A percentile compares a stretch with the other conserved stretches of the same genome.
Evolutionary conservation across 2,113 vertebrate genomes (phyloP).

Genomic region (Mastomys natalensis): DNA sequence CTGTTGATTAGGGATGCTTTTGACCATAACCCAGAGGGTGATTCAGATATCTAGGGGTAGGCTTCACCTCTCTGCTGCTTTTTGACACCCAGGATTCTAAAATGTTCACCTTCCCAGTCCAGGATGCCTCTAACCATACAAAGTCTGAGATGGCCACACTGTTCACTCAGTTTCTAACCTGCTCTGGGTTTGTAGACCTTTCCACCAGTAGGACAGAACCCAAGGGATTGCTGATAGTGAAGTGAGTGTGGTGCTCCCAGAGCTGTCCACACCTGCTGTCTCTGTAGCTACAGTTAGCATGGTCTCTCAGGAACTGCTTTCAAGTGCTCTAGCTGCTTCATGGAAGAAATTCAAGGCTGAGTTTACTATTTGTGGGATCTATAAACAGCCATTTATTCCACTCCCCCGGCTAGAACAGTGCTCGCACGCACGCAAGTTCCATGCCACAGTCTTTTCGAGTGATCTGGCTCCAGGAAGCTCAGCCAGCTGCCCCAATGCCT

Average conservation of each 20-base stretch:
- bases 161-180: neutral
- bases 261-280: neutral
- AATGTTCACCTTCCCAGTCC: neutral
- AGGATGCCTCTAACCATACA: neutral
- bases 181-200: too few relatives aligned
- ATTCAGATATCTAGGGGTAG: neutral
- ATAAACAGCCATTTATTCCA: slow-evolving; percentile 82
- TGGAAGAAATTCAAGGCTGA: slow-evolving; percentile 68
- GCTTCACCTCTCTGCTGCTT: neutral
- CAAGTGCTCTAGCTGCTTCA: neutral
- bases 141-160: neutral
- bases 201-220: neutral
- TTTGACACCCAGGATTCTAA: neutral
- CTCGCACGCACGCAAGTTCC: slow-evolving; percentile 68
- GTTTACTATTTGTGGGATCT: slow-evolving; percentile 79
- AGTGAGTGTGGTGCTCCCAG: neutral
- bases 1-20: neutral
- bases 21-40: too few relatives aligned
- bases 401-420: slow-evolving; percentile 67
- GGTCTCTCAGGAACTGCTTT: slow-evolving; percentile 46
- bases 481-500: slow-evolving; percentile 85
- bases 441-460: slow-evolving; percentile 37
- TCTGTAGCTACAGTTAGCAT: neutral
- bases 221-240: too few relatives aligned
- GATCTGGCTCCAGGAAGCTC: slow-evolving; percentile 82